Conservation (phyloP, 2,888 invertebrate species). For the Agonopterix alstromeriana region DNA sequence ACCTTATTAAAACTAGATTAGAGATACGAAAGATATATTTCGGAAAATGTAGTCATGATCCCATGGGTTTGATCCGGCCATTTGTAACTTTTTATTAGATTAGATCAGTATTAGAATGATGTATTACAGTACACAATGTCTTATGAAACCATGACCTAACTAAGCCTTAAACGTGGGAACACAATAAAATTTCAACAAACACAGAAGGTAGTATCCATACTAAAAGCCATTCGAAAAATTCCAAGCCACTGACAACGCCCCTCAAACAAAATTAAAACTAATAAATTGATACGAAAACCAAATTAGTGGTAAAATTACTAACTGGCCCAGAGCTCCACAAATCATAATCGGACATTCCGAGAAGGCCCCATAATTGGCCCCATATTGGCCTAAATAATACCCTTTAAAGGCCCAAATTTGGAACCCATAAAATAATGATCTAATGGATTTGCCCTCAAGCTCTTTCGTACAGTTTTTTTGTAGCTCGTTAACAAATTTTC, state of each 20-base stretch:
- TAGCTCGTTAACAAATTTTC: slow-evolving; percentile 28
- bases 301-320: slow-evolving; percentile 5
- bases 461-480: slow-evolving; percentile 14
- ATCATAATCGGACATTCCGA: slow-evolving; percentile 25
- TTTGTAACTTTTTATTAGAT: too few relatives aligned
- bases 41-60: too few relatives aligned
- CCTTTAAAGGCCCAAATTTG: slow-evolving; percentile 55
- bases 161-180: too few relatives aligned
- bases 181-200: too few relatives aligned
- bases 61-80: too few relatives aligned
- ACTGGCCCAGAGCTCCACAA: slow-evolving; percentile 15
- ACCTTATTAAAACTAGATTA: too few relatives aligned
- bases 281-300: slow-evolving; percentile 7
- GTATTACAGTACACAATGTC: too few relatives aligned
- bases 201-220: too few relatives aligned
- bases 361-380: slow-evolving; percentile 34
- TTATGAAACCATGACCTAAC: too few relatives aligned
- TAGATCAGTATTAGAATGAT: too few relatives aligned
- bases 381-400: slow-evolving; percentile 57
- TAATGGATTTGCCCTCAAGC: slow-evolving; percentile 31
- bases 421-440: slow-evolving; percentile 67
- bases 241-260: slow-evolving; percentile 2
- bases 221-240: not conserved
- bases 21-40: too few relatives aligned
- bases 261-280: slow-evolving; percentile 2